Conservation (phyloP, 2,113 vertebrate genomes). For the Menura novaehollandiae region DNA sequence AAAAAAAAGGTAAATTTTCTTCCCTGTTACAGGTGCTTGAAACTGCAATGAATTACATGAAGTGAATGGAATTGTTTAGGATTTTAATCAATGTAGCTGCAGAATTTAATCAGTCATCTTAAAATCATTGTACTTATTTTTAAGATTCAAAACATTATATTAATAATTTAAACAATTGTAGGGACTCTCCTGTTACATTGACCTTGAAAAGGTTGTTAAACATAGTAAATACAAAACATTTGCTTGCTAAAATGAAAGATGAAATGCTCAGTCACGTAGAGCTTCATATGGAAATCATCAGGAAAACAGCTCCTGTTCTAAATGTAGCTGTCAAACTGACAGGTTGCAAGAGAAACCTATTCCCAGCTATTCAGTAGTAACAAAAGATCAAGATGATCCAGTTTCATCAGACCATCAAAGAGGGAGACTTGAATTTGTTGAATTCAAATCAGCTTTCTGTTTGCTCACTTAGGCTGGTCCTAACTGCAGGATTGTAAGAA, state of each 20-base stretch:
- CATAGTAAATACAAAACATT: constrained; percentile 1
- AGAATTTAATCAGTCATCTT: neutral
- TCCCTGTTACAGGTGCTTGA: neutral
- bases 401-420: neutral
- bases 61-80: neutral
- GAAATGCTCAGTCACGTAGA: constrained; percentile 20
- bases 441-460: neutral
- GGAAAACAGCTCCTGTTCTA: constrained; percentile 8
- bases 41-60: neutral
- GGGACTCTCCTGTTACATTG: neutral
- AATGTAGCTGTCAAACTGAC: constrained; percentile 44
- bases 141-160: neutral
- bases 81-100: neutral
- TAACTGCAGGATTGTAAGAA: neutral
- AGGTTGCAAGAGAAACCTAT: constrained; percentile 8
- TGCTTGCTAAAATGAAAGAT: neutral
- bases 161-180: neutral
- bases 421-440: neutral
- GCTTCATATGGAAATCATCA: constrained; percentile 19
- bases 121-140: neutral
- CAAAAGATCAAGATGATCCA: constrained; percentile 29
- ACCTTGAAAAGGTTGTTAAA: neutral
- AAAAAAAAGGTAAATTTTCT: neutral
- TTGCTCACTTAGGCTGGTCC: neutral
- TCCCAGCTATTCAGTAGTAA: constrained; percentile 4